Base-by-base conservation (phyloP, 1,140 invertebrate genomes). In the Lethrus apterus region DNA sequence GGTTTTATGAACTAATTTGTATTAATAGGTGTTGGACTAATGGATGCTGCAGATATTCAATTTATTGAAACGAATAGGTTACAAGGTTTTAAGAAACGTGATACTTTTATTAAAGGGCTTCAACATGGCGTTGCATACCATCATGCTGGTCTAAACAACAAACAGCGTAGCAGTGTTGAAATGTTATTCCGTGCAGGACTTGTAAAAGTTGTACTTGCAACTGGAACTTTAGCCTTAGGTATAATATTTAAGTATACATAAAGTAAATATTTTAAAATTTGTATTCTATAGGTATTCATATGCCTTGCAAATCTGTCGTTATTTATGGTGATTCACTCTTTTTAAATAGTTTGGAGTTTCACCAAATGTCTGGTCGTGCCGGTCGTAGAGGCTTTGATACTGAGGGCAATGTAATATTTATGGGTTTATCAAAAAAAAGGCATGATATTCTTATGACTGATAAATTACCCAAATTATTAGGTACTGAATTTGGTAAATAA, bases 301-400 rank as follows among this genome's bases (percentile, higher is more conserved):
- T 57, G 55, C 55, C 55, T 21, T 57, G 55, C 34, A 51, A 52
- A 40, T 55, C 50, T 11, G 48, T 54, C 3, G 52, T 49, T 15
- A 15, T 57, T 9, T 46, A 23, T 11, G 52, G 50, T 17, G 52
- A 57, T 32, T 49, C 45, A 10, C 45, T 46, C 3, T 55, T 29
- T 29, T 41, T 57, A 23, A 57, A 54, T 36, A 26, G 46, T 20
- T 34, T 54, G 2, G 48, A 57, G 31, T 57, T 40, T 20, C 52
- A 57, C 15, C 55, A 57, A 44, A 55, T 57, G 51, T 51, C 48
- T 29, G 51, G 45, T 11, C 34, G 45, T 31, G 45, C 45, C 9
- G 45, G 45, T n/a, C 15, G 45, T 17, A 23, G 45, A 30, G 45
- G 45, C 24, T 46, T 30, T 13, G 45, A 46, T 19, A 46, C 33